Base-by-base conservation (phyloP, 2,113 vertebrate genomes). In the Eclectus roratus region DNA sequence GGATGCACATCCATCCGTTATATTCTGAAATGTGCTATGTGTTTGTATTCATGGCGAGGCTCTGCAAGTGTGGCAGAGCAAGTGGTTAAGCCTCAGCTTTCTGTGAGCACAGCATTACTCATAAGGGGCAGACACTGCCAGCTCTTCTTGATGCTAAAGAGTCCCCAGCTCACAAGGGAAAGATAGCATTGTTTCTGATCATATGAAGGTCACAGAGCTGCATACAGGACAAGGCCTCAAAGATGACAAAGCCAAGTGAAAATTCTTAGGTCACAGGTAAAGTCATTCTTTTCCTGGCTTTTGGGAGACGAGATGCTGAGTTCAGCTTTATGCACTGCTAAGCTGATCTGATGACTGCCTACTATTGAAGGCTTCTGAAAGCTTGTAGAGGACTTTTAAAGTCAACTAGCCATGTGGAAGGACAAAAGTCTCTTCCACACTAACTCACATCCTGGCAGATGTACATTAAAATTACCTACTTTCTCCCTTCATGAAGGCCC, bases 1-100 rank as follows among this genome's bases (percentile, higher is more conserved):
- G 72, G 63, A 85, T 8, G 13, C 2, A 3, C 25, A 46, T 68
- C 43, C 24, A 8, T 0, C 3, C 7, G 1, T 27, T 69, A 39
- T 23, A 53, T 37, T 80, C 79, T 94, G 85, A 89, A 95, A 85
- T 4, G 35, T 8, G 27, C 9, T 56, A 35, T 0, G 5, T 12
- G 86, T 91, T 82, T 64, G 7, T 3, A 5, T 31, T 64, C 73
- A 68, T 33, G 73, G 72, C 0, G 6, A 35, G 35, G 41, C 60
- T 41, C 27, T 37, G 80, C 69, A 58, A 82, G 37, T 0, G 0
- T 44, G n/a, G 46, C 33, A 89, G 39, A 89, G 10, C 6, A 50
- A 50, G 29, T 49, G 55, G 53, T 47, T 76, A 7, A 39, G 13
- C 50, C 46, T 91, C 27, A 92, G 16, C 24, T 79, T 72, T 35